Conservation (phyloP, 1,140 invertebrate species). For the Uloborus diversus region DNA sequence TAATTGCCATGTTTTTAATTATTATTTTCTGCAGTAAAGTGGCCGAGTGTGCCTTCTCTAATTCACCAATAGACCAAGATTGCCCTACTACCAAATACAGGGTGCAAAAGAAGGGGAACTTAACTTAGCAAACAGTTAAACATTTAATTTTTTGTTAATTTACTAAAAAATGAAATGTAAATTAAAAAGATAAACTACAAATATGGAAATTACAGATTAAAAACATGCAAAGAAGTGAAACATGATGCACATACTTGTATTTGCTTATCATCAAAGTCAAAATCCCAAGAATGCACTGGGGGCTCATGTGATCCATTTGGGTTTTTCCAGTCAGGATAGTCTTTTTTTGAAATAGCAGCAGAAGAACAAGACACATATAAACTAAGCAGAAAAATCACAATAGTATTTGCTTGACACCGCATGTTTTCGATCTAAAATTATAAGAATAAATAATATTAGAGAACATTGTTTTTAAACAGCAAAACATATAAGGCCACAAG, state of each 20-base stretch:
- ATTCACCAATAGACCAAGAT: too few relatives aligned
- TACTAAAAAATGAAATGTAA: not conserved
- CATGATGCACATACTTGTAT: conserved; percentile 33
- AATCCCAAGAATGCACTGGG: conserved; percentile 43
- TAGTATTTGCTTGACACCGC: not conserved
- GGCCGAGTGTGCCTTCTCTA: too few relatives aligned
- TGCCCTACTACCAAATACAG: too few relatives aligned
- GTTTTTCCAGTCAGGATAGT: conserved; percentile 33
- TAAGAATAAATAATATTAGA: not conserved
- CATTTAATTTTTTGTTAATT: not conserved
- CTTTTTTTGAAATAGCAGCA: not conserved
- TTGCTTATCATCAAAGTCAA: conserved; percentile 53
- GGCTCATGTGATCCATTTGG: conserved; percentile 36
- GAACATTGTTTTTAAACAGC: not conserved
- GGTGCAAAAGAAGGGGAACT: too few relatives aligned
- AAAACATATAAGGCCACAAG: not conserved
- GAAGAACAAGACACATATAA: not conserved
- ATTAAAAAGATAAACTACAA: not conserved
- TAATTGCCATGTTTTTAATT: too few relatives aligned
- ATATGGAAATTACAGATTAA: not conserved
- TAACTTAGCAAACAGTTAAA: too few relatives aligned
- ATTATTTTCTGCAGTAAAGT: too few relatives aligned
- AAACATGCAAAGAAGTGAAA: too few relatives aligned
- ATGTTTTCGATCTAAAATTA: not conserved
- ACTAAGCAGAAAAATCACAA: not conserved